Conservation (phyloP, 1,140 invertebrate genomes). For the Papilio helenus region DNA sequence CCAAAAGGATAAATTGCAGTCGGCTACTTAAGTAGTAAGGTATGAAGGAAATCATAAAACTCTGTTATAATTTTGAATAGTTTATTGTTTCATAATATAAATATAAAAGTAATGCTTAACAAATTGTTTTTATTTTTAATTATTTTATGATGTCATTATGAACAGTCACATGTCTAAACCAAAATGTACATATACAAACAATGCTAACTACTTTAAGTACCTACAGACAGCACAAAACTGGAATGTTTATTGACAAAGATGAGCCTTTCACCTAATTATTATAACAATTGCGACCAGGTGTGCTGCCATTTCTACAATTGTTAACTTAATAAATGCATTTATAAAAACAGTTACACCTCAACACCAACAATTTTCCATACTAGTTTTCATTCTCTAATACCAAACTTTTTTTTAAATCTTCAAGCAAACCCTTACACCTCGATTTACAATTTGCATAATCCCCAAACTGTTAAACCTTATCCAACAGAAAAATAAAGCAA, state of each 20-base stretch:
- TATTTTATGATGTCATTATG: constrained; percentile 57
- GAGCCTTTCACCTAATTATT: background rate
- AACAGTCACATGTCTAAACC: constrained; percentile 68
- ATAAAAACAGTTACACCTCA: constrained; percentile 41
- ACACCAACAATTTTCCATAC: background rate
- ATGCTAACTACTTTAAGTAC: constrained; percentile 70
- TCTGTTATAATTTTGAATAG: constrained; percentile 52
- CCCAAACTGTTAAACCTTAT: constrained; percentile 3
- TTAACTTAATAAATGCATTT: constrained; percentile 72
- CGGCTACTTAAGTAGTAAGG: constrained; percentile 9
- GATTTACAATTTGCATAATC: background rate
- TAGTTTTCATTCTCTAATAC: background rate
- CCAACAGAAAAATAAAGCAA: constrained; percentile 21
- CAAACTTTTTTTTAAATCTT: background rate
- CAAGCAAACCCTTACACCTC: background rate
- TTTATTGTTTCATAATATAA: constrained; percentile 69
- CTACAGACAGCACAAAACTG: constrained; percentile 76
- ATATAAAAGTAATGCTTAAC: constrained; percentile 72
- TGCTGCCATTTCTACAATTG: constrained; percentile 60
- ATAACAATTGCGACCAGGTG: constrained; percentile 50
- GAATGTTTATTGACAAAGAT: constrained; percentile 63
- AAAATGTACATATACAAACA: constrained; percentile 75
- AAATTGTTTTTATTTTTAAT: constrained; percentile 50
- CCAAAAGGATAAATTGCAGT: constrained; percentile 11
- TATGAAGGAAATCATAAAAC: constrained; percentile 26